A percentile compares a stretch with the other conserved stretches of the same genome.
phyloP scores from a whole-genome alignment of 2,113 vertebrate species.

The Paedocypris sp. region DNA sequence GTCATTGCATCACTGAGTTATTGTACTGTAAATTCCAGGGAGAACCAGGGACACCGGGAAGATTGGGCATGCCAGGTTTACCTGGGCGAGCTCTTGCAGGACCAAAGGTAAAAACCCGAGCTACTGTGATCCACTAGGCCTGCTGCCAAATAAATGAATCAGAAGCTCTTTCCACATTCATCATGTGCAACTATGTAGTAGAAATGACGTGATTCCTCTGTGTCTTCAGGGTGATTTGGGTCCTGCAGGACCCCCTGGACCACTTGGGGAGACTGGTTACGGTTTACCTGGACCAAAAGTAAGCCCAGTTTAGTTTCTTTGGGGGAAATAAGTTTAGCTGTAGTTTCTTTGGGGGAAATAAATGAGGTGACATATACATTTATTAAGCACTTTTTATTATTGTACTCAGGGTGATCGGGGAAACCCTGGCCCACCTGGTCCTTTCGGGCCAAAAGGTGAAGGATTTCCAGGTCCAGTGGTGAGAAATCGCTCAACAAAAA shows the following conservation, averaged over 20 bases:
- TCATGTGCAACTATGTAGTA: not conserved
- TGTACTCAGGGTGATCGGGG: constrained; percentile 71
- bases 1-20: not conserved
- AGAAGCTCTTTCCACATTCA: constrained; percentile 5
- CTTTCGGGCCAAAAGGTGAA: constrained; percentile 75
- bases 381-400: not conserved
- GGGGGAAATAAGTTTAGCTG: no score
- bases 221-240: constrained; percentile 71
- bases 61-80: constrained; percentile 68
- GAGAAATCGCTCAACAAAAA: no score
- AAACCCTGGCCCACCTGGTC: constrained; percentile 61
- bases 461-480: constrained; percentile 71
- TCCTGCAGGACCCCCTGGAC: constrained; percentile 65
- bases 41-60: constrained; percentile 71
- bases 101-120: constrained; percentile 65
- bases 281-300: constrained; percentile 84
- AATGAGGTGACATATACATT: no score
- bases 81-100: constrained; percentile 73
- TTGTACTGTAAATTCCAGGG: constrained; percentile 57
- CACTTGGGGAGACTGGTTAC: constrained; percentile 72
- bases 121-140: constrained; percentile 11
- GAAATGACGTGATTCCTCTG: constrained; percentile 29
- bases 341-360: no score
- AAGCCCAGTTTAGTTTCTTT: no score
- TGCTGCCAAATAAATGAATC: constrained; percentile 9